Evolutionary conservation across 2,888 invertebrate genomes (phyloP), one percentile per base, ranked within the genome.

Genomic region (Caenorhabditis sp.): DNA sequence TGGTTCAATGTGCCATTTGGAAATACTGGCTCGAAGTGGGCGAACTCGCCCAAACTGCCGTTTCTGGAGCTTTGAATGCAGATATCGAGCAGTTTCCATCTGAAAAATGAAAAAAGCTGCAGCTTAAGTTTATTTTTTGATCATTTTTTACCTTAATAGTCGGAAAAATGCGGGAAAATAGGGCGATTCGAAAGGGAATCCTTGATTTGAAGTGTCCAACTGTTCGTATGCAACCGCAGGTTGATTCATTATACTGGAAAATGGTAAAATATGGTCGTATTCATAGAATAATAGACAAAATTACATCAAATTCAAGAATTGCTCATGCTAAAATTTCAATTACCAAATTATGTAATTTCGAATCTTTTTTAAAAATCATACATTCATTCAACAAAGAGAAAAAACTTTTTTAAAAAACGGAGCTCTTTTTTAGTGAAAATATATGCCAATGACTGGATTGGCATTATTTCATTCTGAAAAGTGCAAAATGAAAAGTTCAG

Each of bases 151-250:
- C 80, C 67, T 72, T n/a, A 80, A 18, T 47, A 80, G 68, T 1
- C 80, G 53, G 24, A 80, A 47, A 68, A 67, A 68, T 0, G 80
- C 72, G 5, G 80, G 80, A 68, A 80, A 72, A 26, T 62, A 18
- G 0, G 47, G 47, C 18, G 37, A 28, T 13, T 60, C 65, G 47
- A 70, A 60, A 1, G 22, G 50, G n/a, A 78, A 22, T 1, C 15
- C 28, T 0, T 65, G 60, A 0, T 20, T 40, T 15, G 56, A 65
- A 22, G 26, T 64, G 50, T 69, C 58, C 15, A 24, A 1, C 0
- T 64, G 15, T 32, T 69, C 58, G 24, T 70, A 69, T 1, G 4
- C 18, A 20, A 13, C 1, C 35, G 20, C 60, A 20, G 22, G 2
- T 32, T 9, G 5, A 32, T 32, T 4, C 20, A 47, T 55, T 35